These are phyloP conservation scores for Lophura nycthemera DNA, from an alignment of 2,113 vertebrate genomes.

Conservation along the genomic window DNA sequence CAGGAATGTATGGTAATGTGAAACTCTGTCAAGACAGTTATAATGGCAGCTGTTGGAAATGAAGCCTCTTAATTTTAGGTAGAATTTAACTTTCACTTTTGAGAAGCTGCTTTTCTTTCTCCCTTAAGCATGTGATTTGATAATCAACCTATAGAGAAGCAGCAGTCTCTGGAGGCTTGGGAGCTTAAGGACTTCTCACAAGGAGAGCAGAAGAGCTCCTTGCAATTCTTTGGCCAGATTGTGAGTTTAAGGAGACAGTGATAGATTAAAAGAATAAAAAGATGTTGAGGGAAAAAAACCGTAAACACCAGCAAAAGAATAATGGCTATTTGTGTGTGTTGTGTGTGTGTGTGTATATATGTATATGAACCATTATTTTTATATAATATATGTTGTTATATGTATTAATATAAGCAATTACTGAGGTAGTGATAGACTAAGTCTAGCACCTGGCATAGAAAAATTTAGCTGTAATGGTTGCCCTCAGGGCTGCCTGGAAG, in stretches of 20 bases:
- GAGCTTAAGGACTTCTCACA: not conserved
- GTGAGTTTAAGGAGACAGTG: not conserved
- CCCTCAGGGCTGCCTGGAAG: not conserved
- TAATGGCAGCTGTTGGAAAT: not conserved
- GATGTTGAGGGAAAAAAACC: not conserved
- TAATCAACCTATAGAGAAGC: accelerated
- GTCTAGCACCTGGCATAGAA: not conserved
- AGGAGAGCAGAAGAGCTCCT: not conserved
- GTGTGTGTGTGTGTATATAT: too few relatives aligned
- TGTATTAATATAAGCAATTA: not conserved
- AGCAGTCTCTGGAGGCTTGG: not conserved
- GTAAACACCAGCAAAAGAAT: not conserved
- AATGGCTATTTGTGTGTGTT: not conserved
- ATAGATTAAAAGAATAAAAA: not conserved
- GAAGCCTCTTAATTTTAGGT: not conserved
- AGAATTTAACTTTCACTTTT: not conserved
- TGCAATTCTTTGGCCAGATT: not conserved
- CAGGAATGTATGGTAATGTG: not conserved
- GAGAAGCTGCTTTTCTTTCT: conserved; percentile 17
- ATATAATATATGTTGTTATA: too few relatives aligned
- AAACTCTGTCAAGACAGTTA: not conserved
- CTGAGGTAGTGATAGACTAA: not conserved
- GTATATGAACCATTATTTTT: not conserved
- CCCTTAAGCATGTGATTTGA: not conserved
- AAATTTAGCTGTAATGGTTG: not conserved